phyloP scores from a whole-genome alignment of 2,113 vertebrate genomes.

The Sander lucioperca region DNA sequence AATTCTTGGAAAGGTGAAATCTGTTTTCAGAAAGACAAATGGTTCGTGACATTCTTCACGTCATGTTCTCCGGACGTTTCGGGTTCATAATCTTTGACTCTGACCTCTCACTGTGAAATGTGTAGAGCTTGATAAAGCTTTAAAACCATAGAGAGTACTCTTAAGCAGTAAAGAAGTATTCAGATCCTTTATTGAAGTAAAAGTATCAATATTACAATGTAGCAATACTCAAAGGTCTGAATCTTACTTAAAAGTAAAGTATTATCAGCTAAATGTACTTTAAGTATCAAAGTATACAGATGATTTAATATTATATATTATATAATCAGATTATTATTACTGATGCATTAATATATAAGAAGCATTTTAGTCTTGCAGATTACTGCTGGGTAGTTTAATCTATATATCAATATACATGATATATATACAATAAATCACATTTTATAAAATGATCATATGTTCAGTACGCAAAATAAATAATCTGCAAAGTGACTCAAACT shows the following conservation, averaged over 20 bases:
- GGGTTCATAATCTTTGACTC: background rate
- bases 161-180: no score
- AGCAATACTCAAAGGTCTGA: background rate
- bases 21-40: conserved; percentile 49
- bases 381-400: background rate
- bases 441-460: background rate
- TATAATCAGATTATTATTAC: background rate
- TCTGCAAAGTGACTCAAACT: background rate
- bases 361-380: background rate
- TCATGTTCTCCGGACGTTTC: background rate
- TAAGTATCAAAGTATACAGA: background rate
- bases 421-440: background rate
- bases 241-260: background rate
- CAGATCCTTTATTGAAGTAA: background rate
- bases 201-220: background rate
- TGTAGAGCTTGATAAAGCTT: background rate
- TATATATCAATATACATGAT: background rate
- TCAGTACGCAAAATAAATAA: background rate
- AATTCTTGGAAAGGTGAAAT: conserved; percentile 61
- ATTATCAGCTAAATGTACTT: background rate
- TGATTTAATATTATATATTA: background rate
- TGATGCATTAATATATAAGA: background rate
- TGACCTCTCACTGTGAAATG: background rate
- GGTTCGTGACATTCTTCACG: background rate
- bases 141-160: background rate